Conservation (phyloP, 2,113 vertebrate genomes). For the Gallinago jamesoni region DNA sequence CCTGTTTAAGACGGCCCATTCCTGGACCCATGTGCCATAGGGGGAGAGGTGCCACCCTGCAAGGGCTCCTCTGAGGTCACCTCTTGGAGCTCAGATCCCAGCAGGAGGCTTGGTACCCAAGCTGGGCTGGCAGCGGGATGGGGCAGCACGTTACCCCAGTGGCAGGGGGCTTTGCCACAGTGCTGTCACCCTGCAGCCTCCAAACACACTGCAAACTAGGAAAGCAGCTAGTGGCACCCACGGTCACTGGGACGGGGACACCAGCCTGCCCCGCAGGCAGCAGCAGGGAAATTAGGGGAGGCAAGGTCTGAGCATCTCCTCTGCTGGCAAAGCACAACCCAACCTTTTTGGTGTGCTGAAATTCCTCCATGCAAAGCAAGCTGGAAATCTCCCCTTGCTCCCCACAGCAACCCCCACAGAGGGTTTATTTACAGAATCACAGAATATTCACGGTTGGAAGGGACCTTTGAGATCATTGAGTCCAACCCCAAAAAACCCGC, state of each 20-base stretch:
- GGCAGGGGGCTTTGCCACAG: rapidly evolving
- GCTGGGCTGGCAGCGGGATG: not conserved
- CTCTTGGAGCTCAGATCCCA: not conserved
- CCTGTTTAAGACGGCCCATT: not conserved
- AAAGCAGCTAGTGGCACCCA: not conserved
- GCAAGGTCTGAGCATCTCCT: not conserved
- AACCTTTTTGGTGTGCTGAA: not conserved
- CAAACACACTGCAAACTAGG: not conserved
- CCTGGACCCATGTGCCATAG: not conserved
- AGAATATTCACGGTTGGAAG: no score
- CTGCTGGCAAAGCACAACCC: not conserved
- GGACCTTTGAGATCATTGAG: no score
- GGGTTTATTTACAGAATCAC: not conserved
- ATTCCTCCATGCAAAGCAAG: not conserved
- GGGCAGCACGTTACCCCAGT: rapidly evolving
- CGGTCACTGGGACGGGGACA: not conserved
- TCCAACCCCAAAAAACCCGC: no score
- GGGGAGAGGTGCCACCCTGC: not conserved
- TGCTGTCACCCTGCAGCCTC: not conserved
- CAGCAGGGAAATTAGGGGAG: not conserved
- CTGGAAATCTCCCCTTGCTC: not conserved
- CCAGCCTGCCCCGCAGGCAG: not conserved
- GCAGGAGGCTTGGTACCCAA: rapidly evolving
- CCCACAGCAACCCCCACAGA: not conserved
- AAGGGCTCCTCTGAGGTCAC: not conserved